A percentile compares a stretch with the other conserved stretches of the same genome.
Conservation (phyloP, 2,888 invertebrate species). For the Esperia sulphurella region DNA sequence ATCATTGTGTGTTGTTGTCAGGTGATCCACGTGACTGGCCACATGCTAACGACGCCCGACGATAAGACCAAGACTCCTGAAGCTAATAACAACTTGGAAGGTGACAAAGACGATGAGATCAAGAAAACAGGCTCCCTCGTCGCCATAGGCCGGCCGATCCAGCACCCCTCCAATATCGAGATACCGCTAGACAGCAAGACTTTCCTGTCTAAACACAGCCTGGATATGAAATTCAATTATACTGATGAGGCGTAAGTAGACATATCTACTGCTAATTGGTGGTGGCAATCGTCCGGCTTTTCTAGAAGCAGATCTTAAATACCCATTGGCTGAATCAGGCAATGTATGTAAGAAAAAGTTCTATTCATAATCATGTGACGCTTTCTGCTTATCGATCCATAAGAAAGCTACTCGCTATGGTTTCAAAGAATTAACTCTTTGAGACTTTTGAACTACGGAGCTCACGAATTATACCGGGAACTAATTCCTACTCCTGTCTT, state of each 20-base stretch:
- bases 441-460: too few relatives aligned
- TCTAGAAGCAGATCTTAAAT: too few relatives aligned
- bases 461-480: too few relatives aligned
- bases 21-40: conserved; percentile 94
- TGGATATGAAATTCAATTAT: conserved; percentile 97
- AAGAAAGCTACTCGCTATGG: too few relatives aligned
- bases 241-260: conserved; percentile 93
- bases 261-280: neutral
- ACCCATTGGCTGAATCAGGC: too few relatives aligned
- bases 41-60: conserved; percentile 80
- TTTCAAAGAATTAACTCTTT: too few relatives aligned
- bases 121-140: conserved; percentile 80
- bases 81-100: conserved; percentile 25
- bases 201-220: conserved; percentile 93
- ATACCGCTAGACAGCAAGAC: conserved; percentile 92
- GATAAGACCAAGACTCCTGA: conserved; percentile 32
- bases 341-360: too few relatives aligned
- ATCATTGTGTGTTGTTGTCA: conserved; percentile 51
- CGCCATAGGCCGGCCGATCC: conserved; percentile 89
- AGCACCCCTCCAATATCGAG: conserved; percentile 95
- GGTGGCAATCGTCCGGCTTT: too few relatives aligned
- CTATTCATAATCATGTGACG: too few relatives aligned
- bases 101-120: conserved; percentile 51
- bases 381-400: too few relatives aligned
- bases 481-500: too few relatives aligned